These are phyloP conservation scores for Diarsia rubi DNA, from an alignment of 2,888 invertebrate species.

Conservation along the genomic window DNA sequence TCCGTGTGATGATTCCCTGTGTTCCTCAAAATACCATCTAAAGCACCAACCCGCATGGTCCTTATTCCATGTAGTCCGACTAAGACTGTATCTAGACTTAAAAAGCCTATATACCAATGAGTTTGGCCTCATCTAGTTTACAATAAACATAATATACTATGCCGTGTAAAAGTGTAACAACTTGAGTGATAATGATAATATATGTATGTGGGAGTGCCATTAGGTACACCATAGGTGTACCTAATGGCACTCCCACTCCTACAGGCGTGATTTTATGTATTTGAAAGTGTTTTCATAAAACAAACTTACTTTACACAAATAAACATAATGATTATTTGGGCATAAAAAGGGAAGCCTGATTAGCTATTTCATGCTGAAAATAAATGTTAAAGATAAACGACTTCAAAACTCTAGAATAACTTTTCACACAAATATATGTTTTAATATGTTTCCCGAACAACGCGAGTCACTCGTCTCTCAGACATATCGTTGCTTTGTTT, in stretches of 20 bases:
- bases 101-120: not conserved
- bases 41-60: not conserved
- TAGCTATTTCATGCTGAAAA: not conserved
- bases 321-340: too few species aligned
- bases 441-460: slow-evolving; percentile 14
- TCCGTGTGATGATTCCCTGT: not conserved
- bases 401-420: not conserved
- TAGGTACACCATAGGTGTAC: too few species aligned
- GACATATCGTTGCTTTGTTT: slow-evolving; percentile 72
- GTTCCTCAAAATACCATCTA: not conserved
- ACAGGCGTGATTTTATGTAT: too few species aligned
- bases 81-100: not conserved
- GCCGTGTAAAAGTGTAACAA: not conserved
- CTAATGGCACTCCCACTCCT: too few species aligned
- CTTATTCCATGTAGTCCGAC: not conserved
- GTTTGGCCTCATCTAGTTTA: not conserved
- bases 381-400: not conserved
- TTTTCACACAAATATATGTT: slow-evolving; percentile 1
- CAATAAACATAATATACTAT: not conserved
- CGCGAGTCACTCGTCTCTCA: slow-evolving; percentile 53
- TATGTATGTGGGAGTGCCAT: too few species aligned
- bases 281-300: not conserved
- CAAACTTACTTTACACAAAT: not conserved
- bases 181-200: too few species aligned
- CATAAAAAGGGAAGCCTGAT: too few species aligned